Evolutionary conservation across 2,888 invertebrate species (phyloP).

Genomic region (Chorisops tibialis): DNA sequence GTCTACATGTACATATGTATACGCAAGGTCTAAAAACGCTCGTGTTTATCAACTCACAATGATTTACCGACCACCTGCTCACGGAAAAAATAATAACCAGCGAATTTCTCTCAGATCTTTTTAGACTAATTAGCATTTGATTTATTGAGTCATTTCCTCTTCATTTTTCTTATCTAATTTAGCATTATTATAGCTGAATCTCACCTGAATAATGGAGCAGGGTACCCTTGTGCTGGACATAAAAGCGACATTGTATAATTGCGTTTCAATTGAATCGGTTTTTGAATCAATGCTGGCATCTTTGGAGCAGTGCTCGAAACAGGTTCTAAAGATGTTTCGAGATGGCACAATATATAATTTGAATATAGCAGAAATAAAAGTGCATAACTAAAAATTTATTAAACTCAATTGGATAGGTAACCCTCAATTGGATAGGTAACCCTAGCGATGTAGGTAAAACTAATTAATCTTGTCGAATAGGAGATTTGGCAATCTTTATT

Average conservation of each 20-base stretch:
- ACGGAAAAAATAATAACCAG: not conserved
- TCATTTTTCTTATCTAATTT: not conserved
- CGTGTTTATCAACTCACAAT: too few relatives aligned
- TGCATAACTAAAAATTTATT: too few relatives aligned
- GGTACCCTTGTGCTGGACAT: constrained; percentile 74
- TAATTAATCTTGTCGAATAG: too few relatives aligned
- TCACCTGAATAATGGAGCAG: constrained; percentile 69
- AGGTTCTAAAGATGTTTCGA: constrained; percentile 53
- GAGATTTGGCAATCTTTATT: too few relatives aligned
- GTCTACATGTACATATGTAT: not conserved
- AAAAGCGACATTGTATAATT: constrained; percentile 52
- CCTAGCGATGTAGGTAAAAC: too few relatives aligned
- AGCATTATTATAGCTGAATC: constrained; percentile 2
- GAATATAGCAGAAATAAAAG: too few relatives aligned
- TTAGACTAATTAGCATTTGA: too few relatives aligned
- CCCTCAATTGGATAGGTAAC: too few relatives aligned
- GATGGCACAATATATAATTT: too few relatives aligned
- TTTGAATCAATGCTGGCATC: constrained; percentile 50
- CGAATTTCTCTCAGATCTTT: not conserved
- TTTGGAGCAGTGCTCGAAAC: constrained; percentile 56
- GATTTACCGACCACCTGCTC: too few relatives aligned
- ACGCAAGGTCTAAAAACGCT: too few relatives aligned
- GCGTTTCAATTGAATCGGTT: constrained; percentile 44
- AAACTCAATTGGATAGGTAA: too few relatives aligned
- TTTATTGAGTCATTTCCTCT: not conserved